These are phyloP conservation scores for Ophonus ardosiacus DNA, from an alignment of 2,888 invertebrate species.

Conservation along the genomic window DNA sequence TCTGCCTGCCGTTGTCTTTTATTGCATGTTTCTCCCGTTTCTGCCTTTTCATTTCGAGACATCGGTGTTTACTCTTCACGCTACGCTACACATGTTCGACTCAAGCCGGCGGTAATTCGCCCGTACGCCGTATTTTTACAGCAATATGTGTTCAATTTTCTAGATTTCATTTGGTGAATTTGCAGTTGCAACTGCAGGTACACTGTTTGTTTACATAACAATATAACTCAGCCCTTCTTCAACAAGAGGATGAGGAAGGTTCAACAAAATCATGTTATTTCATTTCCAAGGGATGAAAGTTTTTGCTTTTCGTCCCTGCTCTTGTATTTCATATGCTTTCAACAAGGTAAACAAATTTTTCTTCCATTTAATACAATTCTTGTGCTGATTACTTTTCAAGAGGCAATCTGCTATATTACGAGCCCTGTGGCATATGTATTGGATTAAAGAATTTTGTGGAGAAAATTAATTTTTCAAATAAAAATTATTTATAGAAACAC, in stretches of 20 bases:
- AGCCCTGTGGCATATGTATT: no score
- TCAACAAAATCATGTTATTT: conserved; percentile 28
- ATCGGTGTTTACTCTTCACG: conserved; percentile 69
- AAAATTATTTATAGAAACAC: no score
- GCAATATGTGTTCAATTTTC: conserved; percentile 54
- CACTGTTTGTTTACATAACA: background rate
- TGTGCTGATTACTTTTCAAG: background rate
- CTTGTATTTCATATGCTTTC: background rate
- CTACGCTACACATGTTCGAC: conserved; percentile 67
- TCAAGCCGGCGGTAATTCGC: conserved; percentile 38
- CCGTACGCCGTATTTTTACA: conserved; percentile 55
- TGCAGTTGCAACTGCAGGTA: conserved; percentile 14
- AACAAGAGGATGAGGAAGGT: conserved; percentile 24
- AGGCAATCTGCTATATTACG: background rate
- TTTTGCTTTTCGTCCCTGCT: background rate
- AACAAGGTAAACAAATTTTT: conserved; percentile 1
- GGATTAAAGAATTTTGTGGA: no score
- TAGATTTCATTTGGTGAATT: conserved; percentile 53
- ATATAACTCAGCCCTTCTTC: background rate
- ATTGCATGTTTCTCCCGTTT: conserved; percentile 68
- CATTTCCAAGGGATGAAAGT: background rate
- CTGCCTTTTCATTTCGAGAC: conserved; percentile 69
- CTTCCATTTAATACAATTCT: background rate
- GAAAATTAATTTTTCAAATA: no score
- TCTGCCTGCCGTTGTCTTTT: conserved; percentile 68